phyloP scores from a whole-genome alignment of 2,113 vertebrate genomes.

The Stegostoma tigrinum region DNA sequence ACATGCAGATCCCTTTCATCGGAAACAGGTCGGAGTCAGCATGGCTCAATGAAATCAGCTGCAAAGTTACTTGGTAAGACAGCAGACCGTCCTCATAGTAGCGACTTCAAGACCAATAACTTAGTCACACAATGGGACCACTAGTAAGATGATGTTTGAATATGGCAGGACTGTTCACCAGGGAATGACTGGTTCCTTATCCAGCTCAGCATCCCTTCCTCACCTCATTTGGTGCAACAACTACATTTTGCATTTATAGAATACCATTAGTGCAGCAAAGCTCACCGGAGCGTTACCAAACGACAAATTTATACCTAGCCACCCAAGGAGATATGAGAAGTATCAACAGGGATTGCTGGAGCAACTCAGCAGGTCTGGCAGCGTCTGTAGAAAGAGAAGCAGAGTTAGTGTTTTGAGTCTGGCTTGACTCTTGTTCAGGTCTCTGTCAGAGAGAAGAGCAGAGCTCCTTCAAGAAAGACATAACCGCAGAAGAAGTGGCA shows the following conservation, averaged over 20 bases:
- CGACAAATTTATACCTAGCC: neutral
- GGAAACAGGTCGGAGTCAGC: neutral
- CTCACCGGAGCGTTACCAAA: neutral
- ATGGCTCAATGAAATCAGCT: neutral
- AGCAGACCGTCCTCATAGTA: neutral
- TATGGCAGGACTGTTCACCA: too few species aligned
- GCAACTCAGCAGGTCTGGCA: too few species aligned
- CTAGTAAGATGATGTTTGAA: neutral
- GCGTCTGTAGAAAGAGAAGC: neutral
- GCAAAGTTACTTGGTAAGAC: neutral
- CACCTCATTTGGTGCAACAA: neutral
- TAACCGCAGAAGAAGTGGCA: too few species aligned
- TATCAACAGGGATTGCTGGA: neutral
- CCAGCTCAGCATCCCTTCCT: neutral
- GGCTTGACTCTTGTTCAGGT: too few species aligned
- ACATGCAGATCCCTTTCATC: neutral
- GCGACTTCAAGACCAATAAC: neutral
- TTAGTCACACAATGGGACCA: neutral
- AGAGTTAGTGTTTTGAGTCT: too few species aligned
- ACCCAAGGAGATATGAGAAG: neutral
- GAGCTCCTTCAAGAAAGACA: neutral
- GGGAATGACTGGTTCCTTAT: neutral
- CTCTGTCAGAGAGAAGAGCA: too few species aligned
- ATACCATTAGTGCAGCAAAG: neutral
- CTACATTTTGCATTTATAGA: neutral